A percentile compares a stretch with the other conserved stretches of the same genome.
phyloP scores from a whole-genome alignment of 2,113 vertebrate species.

The Ctenomys sociabilis region DNA sequence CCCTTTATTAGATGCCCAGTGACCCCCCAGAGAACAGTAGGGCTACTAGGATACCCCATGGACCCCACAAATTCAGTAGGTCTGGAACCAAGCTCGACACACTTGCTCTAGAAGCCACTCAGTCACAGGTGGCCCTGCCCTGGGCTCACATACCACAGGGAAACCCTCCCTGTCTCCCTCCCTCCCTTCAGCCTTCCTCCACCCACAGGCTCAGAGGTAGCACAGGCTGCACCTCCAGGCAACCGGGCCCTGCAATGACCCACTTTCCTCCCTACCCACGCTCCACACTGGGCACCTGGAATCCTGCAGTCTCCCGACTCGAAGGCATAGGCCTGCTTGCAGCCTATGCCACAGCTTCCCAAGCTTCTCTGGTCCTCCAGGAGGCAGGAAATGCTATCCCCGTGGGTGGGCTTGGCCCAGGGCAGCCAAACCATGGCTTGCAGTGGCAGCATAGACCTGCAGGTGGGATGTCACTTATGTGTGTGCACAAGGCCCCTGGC shows the following conservation, averaged over 20 bases:
- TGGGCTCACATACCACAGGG: not conserved
- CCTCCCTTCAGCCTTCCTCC: not conserved
- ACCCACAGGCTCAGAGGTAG: not conserved
- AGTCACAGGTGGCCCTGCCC: not conserved
- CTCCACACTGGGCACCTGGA: not conserved
- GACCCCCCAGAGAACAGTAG: not conserved
- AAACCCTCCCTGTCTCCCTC: too few species aligned
- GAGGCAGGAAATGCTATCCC: not conserved
- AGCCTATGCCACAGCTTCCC: not conserved
- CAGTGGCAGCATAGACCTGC: not conserved
- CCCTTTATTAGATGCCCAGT: not conserved
- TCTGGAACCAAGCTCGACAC: not conserved
- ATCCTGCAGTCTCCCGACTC: not conserved
- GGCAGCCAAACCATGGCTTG: not conserved
- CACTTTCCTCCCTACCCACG: not conserved
- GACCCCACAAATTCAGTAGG: not conserved
- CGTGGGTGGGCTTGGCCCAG: accelerated
- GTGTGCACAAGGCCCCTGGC: not conserved
- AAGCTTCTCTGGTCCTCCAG: not conserved
- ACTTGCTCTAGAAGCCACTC: not conserved
- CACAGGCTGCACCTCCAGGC: not conserved
- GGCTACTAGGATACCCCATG: not conserved
- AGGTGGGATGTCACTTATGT: accelerated
- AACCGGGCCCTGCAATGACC: not conserved
- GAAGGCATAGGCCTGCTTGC: not conserved